A percentile compares a stretch with the other conserved stretches of the same genome.
Evolutionary conservation across 2,113 vertebrate genomes (phyloP).

Genomic region (Cheirogaleus medius): DNA sequence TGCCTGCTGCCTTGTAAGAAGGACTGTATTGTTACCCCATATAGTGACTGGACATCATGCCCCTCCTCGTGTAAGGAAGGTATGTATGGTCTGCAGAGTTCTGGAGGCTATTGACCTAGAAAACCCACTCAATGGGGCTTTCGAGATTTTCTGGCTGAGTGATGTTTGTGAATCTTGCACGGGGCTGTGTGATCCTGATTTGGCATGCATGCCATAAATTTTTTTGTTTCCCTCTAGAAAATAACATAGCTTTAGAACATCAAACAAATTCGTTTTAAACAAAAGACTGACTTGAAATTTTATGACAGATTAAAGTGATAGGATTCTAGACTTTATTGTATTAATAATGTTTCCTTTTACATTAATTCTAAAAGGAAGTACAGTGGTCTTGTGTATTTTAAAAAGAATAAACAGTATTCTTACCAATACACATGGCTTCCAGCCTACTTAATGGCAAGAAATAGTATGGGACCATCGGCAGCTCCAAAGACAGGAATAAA

Average conservation of each 20-base stretch:
- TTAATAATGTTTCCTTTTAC: background rate
- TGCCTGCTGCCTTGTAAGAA: conserved; percentile 95
- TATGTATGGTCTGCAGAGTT: conserved; percentile 83
- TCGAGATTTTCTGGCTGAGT: background rate
- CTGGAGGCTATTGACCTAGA: background rate
- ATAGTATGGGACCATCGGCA: background rate
- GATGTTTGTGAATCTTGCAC: background rate
- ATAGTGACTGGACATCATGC: conserved; percentile 94
- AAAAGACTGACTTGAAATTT: background rate
- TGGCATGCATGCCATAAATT: background rate
- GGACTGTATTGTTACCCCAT: conserved; percentile 94
- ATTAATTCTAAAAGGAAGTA: background rate
- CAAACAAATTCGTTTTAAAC: background rate
- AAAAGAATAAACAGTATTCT: background rate
- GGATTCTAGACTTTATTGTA: background rate
- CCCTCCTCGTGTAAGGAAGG: conserved; percentile 92
- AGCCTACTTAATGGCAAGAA: background rate
- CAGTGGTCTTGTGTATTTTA: background rate
- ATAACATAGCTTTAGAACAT: background rate
- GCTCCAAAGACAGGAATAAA: background rate
- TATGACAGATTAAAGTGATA: background rate
- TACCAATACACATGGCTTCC: background rate
- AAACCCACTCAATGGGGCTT: background rate
- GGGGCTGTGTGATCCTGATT: background rate
- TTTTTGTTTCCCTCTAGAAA: background rate